These are phyloP conservation scores for Invenusta paracnida DNA, from an alignment of 2,888 invertebrate genomes.

Conservation along the genomic window DNA sequence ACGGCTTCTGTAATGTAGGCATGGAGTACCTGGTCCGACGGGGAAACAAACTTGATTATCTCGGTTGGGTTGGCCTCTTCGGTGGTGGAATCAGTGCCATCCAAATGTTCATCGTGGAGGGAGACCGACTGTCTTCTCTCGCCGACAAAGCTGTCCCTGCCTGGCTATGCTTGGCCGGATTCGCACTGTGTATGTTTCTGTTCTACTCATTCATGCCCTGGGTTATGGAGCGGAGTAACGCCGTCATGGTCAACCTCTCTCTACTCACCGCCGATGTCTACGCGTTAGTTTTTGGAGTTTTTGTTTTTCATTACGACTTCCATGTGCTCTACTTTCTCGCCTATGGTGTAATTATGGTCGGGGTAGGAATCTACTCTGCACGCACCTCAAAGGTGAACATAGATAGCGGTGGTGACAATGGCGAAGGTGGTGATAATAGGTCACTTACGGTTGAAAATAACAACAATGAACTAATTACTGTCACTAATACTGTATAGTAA, in stretches of 20 bases:
- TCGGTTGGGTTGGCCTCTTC: constrained; percentile 75
- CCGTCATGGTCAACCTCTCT: constrained; percentile 76
- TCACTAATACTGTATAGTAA: too few species aligned
- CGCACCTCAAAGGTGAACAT: too few species aligned
- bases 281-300: constrained; percentile 74
- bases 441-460: too few species aligned
- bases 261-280: constrained; percentile 79
- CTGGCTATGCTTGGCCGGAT: constrained; percentile 54
- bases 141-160: background rate
- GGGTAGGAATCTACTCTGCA: constrained; percentile 66
- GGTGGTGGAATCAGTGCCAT: constrained; percentile 73
- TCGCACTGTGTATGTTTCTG: constrained; percentile 71
- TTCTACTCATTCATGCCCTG: constrained; percentile 74
- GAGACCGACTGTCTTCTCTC: background rate
- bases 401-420: too few species aligned
- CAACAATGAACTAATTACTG: too few species aligned
- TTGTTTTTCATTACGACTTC: constrained; percentile 77
- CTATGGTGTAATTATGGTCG: constrained; percentile 72
- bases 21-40: constrained; percentile 78
- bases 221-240: constrained; percentile 72
- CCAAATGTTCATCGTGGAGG: constrained; percentile 60
- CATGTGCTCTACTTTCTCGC: constrained; percentile 76
- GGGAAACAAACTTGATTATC: constrained; percentile 73
- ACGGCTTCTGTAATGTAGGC: constrained; percentile 73
- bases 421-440: too few species aligned